Evolutionary conservation across 2,797 vertebrate species (phyloP), one percentile per base, ranked within the genome.

Genomic region (Sciaenops ocellatus): DNA sequence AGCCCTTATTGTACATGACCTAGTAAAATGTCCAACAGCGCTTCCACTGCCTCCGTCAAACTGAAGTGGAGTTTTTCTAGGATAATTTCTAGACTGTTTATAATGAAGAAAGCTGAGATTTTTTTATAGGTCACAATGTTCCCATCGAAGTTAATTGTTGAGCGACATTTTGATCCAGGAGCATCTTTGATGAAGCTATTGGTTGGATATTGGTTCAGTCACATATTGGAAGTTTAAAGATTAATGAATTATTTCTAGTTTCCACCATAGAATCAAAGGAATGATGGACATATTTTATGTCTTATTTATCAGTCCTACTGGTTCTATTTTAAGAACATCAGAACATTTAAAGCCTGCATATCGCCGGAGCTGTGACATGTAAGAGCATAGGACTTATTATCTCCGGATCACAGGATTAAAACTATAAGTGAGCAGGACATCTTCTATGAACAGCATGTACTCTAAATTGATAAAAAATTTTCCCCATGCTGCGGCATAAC

Each of bases 361-460:
- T 55, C 59, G 17, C 41, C 44, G 16, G 4, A 0, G 0, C 30
- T 69, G 26, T 67, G 5, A 71, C 68, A 62, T 65, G 38, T 52
- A 16, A 38, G 50, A 73, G 55, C 46, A 61, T 48, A 44, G 9
- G 38, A 62, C 34, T 70, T 80, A n/a, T 5, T 41, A 63, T 64
- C 20, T 61, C 42, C 2, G 20, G 52, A 77, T 74, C 38, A 56
- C 52, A 28, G 67, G 51, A 76, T 72, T 46, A 60, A 66, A 65
- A 47, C 24, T 42, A 52, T 69, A 73, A 64, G 57, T 61, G 24
- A 79, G 63, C 24, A 26, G 28, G 22, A 73, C 26, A n/a, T 63
- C 65, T 79, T 71, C 20, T 42, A 61, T 47, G 6, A 67, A 78
- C 72, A 26, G n/a, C 44, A 18, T 20, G 13, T 26, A 38, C 28